Evolutionary conservation across 2,888 invertebrate genomes (phyloP), one percentile per base, ranked within the genome.

Genomic region (Fragum fragum): DNA sequence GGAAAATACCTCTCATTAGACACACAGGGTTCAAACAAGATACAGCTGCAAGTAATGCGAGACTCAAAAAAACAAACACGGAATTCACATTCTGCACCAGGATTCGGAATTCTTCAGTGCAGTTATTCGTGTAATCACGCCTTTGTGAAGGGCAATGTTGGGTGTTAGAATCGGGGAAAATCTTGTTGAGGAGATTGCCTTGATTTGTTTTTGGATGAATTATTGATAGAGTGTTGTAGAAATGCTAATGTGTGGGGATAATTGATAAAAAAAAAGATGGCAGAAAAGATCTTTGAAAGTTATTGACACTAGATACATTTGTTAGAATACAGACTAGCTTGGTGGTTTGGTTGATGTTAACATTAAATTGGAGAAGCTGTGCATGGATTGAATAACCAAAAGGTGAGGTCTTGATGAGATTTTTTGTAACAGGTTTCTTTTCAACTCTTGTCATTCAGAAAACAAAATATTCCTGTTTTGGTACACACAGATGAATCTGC

Each of bases 1-100:
- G 66, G 42, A 28, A 66, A 66, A 66, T 66, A 66, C 28, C 66
- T 66, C 66, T 66, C 66, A 66, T 66, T 66, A 66, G 66, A 66
- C 66, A 42, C 42, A 66, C 66, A 66, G 66, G 28, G 66, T 42
- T 66, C 66, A 66, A 39, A 42, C 39, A 23, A 42, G 42, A 23
- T 42, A 66, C 42, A 39, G 39, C 42, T 42, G 39, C 36, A 32
- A n/a, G 7, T 23, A 14, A n/a, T 11, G 23, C 36, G 66, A 66
- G 39, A 66, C 32, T 42, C 66, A 23, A 23, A 26, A 66, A 66
- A 66, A 66, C 9, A 61, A 23, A 42, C 21, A 66, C 16, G 18
- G 23, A 21, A 42, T 26, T 26, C 21, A 42, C 42, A 66, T 39
- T 42, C 36, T 66, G 66, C 66, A 42, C 66, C 11, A 42, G n/a